phyloP scores from a whole-genome alignment of 2,113 vertebrate genomes.

The Alexandromys fortis region DNA sequence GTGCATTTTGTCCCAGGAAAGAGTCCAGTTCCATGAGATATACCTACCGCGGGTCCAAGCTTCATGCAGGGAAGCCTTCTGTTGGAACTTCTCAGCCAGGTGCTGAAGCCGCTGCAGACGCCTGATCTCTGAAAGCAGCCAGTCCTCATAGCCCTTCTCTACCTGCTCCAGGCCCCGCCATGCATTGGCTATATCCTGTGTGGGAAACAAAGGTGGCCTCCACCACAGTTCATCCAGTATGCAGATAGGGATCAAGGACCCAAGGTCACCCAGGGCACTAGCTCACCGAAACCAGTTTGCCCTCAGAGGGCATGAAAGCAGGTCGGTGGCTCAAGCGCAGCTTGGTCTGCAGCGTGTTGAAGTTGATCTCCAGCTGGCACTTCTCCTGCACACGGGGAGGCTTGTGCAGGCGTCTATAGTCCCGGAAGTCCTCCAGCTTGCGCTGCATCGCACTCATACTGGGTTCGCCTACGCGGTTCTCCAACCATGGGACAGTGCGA shows the following conservation, averaged over 20 bases:
- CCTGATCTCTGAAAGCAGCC: conserved; percentile 94
- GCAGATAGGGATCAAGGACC: neutral
- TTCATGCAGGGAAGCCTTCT: conserved; percentile 93
- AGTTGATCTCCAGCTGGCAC: conserved; percentile 97
- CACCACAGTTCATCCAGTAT: neutral
- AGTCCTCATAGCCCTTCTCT: conserved; percentile 96
- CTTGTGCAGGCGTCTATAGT: conserved; percentile 95
- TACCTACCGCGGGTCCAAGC: conserved; percentile 91
- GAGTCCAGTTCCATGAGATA: neutral
- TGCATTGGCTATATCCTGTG: conserved; percentile 93
- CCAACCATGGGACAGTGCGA: conserved; percentile 91
- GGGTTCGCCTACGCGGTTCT: conserved; percentile 90
- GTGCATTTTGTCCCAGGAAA: neutral
- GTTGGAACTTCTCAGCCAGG: conserved; percentile 95
- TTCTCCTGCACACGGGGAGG: conserved; percentile 95
- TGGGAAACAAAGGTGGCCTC: neutral
- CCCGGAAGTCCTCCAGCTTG: conserved; percentile 95
- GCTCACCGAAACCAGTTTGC: conserved; percentile 96
- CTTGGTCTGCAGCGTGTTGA: conserved; percentile 96
- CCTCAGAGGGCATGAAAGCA: conserved; percentile 96
- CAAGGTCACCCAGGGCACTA: neutral
- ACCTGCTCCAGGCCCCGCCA: conserved; percentile 94
- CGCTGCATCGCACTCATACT: conserved; percentile 94
- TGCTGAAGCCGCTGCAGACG: conserved; percentile 94
- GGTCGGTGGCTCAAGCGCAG: conserved; percentile 95